Base-by-base conservation (phyloP, 2,113 vertebrate species). In the Oncorhynchus kisutch region DNA sequence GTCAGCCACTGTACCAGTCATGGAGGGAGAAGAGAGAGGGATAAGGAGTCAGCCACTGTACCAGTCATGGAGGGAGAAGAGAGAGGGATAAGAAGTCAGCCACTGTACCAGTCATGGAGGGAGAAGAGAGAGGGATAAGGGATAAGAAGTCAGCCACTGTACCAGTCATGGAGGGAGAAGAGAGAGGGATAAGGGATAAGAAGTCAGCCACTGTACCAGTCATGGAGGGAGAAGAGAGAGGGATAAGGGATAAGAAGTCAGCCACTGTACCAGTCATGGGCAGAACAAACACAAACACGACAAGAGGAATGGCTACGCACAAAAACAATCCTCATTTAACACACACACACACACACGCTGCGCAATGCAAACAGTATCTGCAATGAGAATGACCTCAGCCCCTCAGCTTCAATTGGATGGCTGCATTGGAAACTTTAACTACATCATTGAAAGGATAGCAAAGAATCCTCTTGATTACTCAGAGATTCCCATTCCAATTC, bases 381-480 rank as follows among this genome's bases (percentile, higher is more conserved):
- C 77, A 76, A 71, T 70, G 67, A 72, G 83, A 68, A 79, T 87
- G 88, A 92, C 87, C 91, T 88, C 88, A 86, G 90, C 82, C 81
- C 77, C 39, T 45, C 2, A 3, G 39, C 81, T 82, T 54, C 51
- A 18, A 78, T 87, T 49, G 78, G 82, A 9, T 13, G 75, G 88
- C 88, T 88, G 78, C 89, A 89, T 82, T 90, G 91, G 91, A 92
- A 92, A 90, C 89, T 91, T 82, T 86, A 91, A 91, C 88, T 83
- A 88, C 86, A 90, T 92, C 91, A 92, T 92, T 92, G 87, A 90
- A 92, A 91, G 89, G 88, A 88, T 81, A 72, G 87, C 81, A 88
- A 82, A 67, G 66, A 67, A 27, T 82, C 88, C 81, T 88, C 82
- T 84, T 85, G 82, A 88, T 90, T 86, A 89, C 90, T 91, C 85